These are phyloP conservation scores for Subacronicta megacephala DNA, from an alignment of 2,888 invertebrate species.

Conservation along the genomic window DNA sequence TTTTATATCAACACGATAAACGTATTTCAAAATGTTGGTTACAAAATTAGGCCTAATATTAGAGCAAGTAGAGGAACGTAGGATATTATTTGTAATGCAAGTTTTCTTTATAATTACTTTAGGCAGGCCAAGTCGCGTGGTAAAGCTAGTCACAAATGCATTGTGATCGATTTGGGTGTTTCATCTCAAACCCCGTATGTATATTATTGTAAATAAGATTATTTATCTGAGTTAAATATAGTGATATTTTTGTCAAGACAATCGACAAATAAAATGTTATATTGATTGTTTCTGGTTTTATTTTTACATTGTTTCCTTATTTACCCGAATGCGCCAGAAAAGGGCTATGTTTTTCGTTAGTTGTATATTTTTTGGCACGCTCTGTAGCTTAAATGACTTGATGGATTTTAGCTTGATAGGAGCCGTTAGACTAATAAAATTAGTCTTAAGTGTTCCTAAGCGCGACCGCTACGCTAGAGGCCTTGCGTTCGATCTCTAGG, in stretches of 20 bases:
- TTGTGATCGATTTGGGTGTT: constrained; percentile 51
- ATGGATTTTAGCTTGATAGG: too few relatives aligned
- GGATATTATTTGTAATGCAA: constrained; percentile 44
- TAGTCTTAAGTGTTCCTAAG: too few relatives aligned
- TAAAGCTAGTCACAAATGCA: constrained; percentile 54
- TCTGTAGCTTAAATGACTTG: too few relatives aligned
- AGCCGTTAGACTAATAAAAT: too few relatives aligned
- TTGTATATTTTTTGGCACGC: too few relatives aligned
- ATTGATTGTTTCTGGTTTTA: constrained; percentile 55
- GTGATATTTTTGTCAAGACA: constrained; percentile 70
- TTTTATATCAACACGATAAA: too few relatives aligned
- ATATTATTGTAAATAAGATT: constrained; percentile 66
- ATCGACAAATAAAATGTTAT: constrained; percentile 70
- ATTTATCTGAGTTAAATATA: constrained; percentile 60
- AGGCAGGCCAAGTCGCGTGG: constrained; percentile 37
- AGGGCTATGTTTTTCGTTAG: too few relatives aligned
- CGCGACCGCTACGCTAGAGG: too few relatives aligned
- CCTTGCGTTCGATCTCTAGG: too few relatives aligned
- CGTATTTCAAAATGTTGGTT: not conserved
- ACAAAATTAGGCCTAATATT: not conserved
- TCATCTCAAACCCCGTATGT: constrained; percentile 45
- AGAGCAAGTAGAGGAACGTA: constrained; percentile 18
- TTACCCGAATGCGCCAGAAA: too few relatives aligned
- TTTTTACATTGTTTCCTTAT: constrained; percentile 11
- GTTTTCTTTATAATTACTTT: constrained; percentile 28